Percentiles rank a stretch among this genome's conserved stretches.
These are phyloP conservation scores for Ptilonorhynchus violaceus DNA, from an alignment of 2,113 vertebrate genomes.

Conservation along the genomic window DNA sequence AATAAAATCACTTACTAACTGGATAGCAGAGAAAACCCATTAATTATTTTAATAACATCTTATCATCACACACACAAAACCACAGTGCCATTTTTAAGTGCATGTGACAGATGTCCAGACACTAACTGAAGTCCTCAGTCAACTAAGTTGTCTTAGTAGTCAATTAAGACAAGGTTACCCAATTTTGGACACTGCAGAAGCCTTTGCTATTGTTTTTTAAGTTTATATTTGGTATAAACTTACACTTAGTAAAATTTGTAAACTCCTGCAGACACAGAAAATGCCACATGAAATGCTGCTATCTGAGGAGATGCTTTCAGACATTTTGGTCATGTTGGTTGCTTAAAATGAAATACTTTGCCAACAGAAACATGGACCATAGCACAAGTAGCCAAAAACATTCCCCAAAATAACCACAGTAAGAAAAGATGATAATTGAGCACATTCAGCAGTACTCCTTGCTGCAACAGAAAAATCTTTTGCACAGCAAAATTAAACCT, in stretches of 20 bases:
- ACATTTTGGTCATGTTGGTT: background rate
- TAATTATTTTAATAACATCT: background rate
- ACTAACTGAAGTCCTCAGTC: background rate
- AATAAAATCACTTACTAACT: background rate
- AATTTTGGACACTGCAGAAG: background rate
- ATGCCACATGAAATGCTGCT: background rate
- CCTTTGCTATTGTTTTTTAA: background rate
- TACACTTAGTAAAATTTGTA: background rate
- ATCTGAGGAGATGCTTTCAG: background rate
- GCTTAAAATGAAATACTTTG: background rate
- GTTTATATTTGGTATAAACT: background rate
- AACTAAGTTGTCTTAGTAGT: background rate
- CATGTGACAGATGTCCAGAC: background rate
- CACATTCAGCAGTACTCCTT: background rate
- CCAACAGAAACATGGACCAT: background rate
- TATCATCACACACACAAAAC: background rate
- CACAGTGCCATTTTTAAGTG: background rate
- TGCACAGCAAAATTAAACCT: background rate
- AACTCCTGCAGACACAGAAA: background rate
- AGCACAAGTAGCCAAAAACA: background rate
- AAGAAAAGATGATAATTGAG: background rate
- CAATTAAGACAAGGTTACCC: background rate
- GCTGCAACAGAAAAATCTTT: background rate
- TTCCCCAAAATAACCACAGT: background rate
- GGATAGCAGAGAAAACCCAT: background rate